Evolutionary conservation across 92 coral and sea anemone species (phyloP).

Genomic region (Montipora capitata): DNA sequence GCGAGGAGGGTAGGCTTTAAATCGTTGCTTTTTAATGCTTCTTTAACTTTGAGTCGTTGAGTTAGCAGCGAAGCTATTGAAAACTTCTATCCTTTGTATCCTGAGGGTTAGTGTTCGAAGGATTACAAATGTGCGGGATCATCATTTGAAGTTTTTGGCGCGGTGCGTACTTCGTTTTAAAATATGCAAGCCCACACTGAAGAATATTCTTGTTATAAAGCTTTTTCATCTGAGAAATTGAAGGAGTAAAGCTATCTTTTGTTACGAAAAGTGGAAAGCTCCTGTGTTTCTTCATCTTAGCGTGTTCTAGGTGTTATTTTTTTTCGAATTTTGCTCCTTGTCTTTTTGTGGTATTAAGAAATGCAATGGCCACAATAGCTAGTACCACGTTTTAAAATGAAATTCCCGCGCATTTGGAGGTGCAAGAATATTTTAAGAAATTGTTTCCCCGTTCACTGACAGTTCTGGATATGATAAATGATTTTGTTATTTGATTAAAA

Average conservation of each 20-base stretch:
- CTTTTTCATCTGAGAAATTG: slow-evolving; percentile 1
- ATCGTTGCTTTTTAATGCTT: neutral
- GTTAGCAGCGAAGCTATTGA: too few species aligned
- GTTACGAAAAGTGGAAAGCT: neutral
- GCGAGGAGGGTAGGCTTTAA: slow-evolving; percentile 83
- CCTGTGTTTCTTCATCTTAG: neutral
- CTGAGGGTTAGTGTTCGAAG: slow-evolving; percentile 14
- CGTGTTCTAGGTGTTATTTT: neutral
- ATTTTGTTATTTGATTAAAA: neutral
- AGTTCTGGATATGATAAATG: neutral
- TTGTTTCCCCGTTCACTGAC: neutral
- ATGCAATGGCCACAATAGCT: neutral
- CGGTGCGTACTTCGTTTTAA: neutral
- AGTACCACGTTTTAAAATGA: slow-evolving; percentile 42
- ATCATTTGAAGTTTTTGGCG: slow-evolving; percentile 6
- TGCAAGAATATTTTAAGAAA: slow-evolving; percentile 40
- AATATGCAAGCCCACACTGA: slow-evolving; percentile 37
- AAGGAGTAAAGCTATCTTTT: neutral
- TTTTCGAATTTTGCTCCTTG: neutral
- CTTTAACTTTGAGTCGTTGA: neutral
- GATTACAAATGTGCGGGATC: neutral
- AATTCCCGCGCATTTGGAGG: slow-evolving; percentile 64
- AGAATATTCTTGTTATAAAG: slow-evolving; percentile 9
- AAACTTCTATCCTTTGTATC: neutral
- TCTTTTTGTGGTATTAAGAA: neutral